Evolutionary conservation across 2,113 vertebrate genomes (phyloP).

Genomic region (Daboia siamensis): DNA sequence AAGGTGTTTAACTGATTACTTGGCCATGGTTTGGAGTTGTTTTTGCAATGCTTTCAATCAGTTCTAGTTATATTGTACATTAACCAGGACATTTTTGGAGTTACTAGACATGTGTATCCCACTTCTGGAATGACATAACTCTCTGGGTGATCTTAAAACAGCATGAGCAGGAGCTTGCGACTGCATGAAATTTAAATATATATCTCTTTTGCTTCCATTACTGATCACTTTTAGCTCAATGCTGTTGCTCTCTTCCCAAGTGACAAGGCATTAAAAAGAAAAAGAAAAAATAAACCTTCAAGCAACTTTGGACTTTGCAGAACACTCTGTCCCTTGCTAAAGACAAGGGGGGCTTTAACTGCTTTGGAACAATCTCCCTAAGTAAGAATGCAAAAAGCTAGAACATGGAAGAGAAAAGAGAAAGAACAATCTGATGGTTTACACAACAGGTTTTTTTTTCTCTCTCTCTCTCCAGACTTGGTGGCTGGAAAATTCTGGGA

Average conservation of each 20-base stretch:
- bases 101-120: neutral
- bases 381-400: neutral
- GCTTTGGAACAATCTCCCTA: neutral
- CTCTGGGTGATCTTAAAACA: neutral
- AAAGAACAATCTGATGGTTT: neutral
- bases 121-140: neutral
- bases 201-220: neutral
- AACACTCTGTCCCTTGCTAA: neutral
- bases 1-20: neutral
- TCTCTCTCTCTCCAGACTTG: neutral
- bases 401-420: neutral
- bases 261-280: neutral
- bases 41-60: neutral
- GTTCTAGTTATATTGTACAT: neutral
- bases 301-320: neutral
- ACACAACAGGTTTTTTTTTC: neutral
- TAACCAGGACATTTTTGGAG: neutral
- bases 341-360: neutral
- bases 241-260: neutral
- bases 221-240: neutral
- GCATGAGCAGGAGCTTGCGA: neutral
- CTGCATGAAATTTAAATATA: neutral
- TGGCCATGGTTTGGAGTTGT: neutral
- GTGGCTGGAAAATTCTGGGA: neutral
- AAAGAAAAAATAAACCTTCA: neutral